A percentile compares a stretch with the other conserved stretches of the same genome.
These are phyloP conservation scores for Takifugu ocellatus DNA, from an alignment of 2,797 vertebrate species.

Conservation along the genomic window DNA sequence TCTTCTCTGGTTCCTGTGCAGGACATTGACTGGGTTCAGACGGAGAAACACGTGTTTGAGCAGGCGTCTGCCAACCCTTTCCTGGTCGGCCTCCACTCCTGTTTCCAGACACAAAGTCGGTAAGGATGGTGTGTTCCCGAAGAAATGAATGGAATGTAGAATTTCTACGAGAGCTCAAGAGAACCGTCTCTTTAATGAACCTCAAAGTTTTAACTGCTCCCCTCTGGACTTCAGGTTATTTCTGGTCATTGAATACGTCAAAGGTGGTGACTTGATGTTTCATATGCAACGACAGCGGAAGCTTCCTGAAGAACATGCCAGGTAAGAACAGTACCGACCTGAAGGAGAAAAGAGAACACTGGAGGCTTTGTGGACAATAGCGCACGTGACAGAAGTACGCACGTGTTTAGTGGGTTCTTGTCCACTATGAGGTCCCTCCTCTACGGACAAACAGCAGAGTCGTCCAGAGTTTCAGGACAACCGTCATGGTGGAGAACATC, in stretches of 20 bases:
- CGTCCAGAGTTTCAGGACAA: too few species aligned
- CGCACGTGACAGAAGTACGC: too few species aligned
- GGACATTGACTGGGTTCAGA: slow-evolving; percentile 99
- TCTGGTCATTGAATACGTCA: slow-evolving; percentile 96
- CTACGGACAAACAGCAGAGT: too few species aligned
- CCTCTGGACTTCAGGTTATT: slow-evolving; percentile 80
- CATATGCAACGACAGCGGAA: slow-evolving; percentile 98
- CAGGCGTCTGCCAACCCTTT: slow-evolving; percentile 97
- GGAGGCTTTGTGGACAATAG: too few species aligned
- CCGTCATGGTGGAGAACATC: too few species aligned
- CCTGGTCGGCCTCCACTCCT: slow-evolving; percentile 95
- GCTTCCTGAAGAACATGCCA: slow-evolving; percentile 94
- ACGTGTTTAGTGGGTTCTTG: too few species aligned
- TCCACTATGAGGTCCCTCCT: too few species aligned
- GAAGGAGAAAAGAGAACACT: too few species aligned
- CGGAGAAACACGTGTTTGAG: slow-evolving; percentile 98
- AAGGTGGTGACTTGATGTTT: slow-evolving; percentile 97
- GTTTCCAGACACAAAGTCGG: slow-evolving; percentile 98
- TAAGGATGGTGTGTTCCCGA: slow-evolving; percentile 65
- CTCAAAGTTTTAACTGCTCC: background rate
- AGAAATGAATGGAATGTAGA: too few species aligned
- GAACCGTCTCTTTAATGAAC: too few species aligned
- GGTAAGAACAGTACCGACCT: slow-evolving; percentile 68
- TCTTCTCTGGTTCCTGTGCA: slow-evolving; percentile 62
- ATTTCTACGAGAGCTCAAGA: too few species aligned